phyloP scores from a whole-genome alignment of 2,113 vertebrate genomes.

The Triplophysa tibetana region DNA sequence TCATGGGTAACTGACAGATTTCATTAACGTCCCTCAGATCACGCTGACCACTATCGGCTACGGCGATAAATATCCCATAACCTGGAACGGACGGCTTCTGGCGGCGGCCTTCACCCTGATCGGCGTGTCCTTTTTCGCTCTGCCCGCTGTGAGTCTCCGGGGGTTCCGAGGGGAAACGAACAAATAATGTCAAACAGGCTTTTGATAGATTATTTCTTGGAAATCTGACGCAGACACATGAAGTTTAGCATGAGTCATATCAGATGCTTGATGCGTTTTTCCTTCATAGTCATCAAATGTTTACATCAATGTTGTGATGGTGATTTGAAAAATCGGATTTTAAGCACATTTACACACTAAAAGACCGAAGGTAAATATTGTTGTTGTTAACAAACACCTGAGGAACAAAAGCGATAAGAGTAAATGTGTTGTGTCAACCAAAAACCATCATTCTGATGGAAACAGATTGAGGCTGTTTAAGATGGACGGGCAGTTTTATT shows the following conservation, averaged over 20 bases:
- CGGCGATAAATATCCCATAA: conserved; percentile 95
- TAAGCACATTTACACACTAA: too few species aligned
- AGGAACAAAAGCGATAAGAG: too few species aligned
- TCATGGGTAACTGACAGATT: background rate
- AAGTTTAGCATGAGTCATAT: background rate
- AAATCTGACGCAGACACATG: background rate
- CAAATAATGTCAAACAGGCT: background rate
- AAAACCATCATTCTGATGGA: too few species aligned
- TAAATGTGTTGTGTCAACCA: too few species aligned
- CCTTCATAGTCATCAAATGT: background rate
- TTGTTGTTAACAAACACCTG: too few species aligned
- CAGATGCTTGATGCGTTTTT: background rate
- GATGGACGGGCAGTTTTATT: too few species aligned
- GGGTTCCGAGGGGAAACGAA: background rate
- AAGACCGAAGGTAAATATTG: too few species aligned
- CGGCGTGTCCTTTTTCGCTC: conserved; percentile 95
- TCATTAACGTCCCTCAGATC: conserved; percentile 73
- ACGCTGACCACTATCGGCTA: conserved; percentile 97
- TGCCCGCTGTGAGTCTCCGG: conserved; percentile 85
- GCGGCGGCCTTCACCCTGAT: conserved; percentile 94
- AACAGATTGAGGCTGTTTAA: too few species aligned
- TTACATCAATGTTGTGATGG: too few species aligned
- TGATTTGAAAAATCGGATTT: too few species aligned
- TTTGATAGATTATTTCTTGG: background rate
- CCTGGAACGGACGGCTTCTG: conserved; percentile 94